Evolutionary conservation across 30 jellyfish, hydroid and myxozoan species (phyloP).

Genomic region (Aurelia sp.): DNA sequence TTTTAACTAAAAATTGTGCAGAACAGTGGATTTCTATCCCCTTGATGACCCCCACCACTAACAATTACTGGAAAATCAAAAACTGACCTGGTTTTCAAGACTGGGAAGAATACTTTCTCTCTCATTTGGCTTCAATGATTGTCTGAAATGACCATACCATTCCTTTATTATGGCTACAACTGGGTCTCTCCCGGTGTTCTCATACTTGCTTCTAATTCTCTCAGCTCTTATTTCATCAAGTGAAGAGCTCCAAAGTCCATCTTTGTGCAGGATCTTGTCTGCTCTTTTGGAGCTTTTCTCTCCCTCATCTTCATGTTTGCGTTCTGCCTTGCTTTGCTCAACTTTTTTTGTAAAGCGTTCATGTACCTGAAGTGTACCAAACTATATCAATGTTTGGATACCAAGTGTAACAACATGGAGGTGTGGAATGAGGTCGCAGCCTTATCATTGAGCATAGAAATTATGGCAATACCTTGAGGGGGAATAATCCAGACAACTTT

Average conservation of each 20-base stretch:
- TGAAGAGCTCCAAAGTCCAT: slow-evolving; percentile 44
- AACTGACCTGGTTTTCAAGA: slow-evolving; percentile 63
- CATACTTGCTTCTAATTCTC: slow-evolving; percentile 29
- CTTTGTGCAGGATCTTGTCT: slow-evolving; percentile 9
- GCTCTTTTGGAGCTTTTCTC: neutral
- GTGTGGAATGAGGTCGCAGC: too few relatives aligned
- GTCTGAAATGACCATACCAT: slow-evolving; percentile 25
- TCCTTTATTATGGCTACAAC: slow-evolving; percentile 55
- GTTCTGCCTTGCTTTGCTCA: neutral
- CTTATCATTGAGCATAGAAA: too few relatives aligned
- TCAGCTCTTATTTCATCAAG: slow-evolving; percentile 59
- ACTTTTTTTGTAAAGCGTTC: slow-evolving; percentile 1
- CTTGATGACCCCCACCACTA: too few relatives aligned
- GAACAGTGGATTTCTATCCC: too few relatives aligned
- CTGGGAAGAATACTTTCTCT: slow-evolving; percentile 56
- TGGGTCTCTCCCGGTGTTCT: slow-evolving; percentile 39
- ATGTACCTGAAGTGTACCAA: slow-evolving; percentile 11
- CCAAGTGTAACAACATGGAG: too few relatives aligned
- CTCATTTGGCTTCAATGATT: neutral
- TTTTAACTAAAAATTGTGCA: too few relatives aligned
- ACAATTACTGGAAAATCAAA: too few relatives aligned
- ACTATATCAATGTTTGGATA: too few relatives aligned
- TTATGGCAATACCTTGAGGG: too few relatives aligned
- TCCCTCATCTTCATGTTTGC: neutral
- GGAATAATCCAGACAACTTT: too few relatives aligned